Evolutionary conservation across 2,888 invertebrate genomes (phyloP).

Genomic region (Dasypogon diadema): DNA sequence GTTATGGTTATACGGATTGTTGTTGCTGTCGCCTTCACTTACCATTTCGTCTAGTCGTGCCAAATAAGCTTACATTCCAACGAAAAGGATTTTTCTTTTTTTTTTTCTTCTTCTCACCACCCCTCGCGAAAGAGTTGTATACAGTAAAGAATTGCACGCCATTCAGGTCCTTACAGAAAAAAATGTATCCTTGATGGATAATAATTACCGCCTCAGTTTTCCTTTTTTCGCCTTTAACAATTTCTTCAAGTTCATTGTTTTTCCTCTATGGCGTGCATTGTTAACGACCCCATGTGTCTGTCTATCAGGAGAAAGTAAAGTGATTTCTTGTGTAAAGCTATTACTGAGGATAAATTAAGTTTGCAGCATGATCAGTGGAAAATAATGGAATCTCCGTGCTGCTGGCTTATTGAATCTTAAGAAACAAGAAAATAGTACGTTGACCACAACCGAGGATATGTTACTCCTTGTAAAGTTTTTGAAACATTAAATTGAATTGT

Average conservation of each 20-base stretch:
- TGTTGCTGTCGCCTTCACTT: slow-evolving; percentile 14
- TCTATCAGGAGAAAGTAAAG: slow-evolving; percentile 49
- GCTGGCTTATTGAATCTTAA: slow-evolving; percentile 22
- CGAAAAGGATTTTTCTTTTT: background rate
- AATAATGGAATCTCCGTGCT: slow-evolving; percentile 22
- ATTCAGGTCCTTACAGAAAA: slow-evolving; percentile 2
- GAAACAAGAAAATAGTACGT: background rate
- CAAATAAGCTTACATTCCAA: background rate
- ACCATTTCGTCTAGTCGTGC: slow-evolving; percentile 14
- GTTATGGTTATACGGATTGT: background rate
- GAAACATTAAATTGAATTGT: no score
- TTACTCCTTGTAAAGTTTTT: no score
- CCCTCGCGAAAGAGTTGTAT: slow-evolving; percentile 3
- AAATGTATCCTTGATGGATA: slow-evolving; percentile 22
- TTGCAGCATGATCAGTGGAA: slow-evolving; percentile 30
- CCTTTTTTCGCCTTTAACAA: background rate
- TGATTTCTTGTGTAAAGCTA: slow-evolving; percentile 52
- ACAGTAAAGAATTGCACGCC: background rate
- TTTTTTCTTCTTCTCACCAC: slow-evolving; percentile 1
- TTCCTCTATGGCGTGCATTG: background rate
- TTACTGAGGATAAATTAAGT: slow-evolving; percentile 41
- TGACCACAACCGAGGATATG: background rate
- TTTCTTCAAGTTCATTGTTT: slow-evolving; percentile 3
- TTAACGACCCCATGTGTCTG: slow-evolving; percentile 39
- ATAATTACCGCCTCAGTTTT: slow-evolving; percentile 11